Percentiles rank a stretch among this genome's conserved stretches.
These are phyloP conservation scores for Erynnis tages DNA, from an alignment of 2,888 invertebrate species.

Conservation along the genomic window DNA sequence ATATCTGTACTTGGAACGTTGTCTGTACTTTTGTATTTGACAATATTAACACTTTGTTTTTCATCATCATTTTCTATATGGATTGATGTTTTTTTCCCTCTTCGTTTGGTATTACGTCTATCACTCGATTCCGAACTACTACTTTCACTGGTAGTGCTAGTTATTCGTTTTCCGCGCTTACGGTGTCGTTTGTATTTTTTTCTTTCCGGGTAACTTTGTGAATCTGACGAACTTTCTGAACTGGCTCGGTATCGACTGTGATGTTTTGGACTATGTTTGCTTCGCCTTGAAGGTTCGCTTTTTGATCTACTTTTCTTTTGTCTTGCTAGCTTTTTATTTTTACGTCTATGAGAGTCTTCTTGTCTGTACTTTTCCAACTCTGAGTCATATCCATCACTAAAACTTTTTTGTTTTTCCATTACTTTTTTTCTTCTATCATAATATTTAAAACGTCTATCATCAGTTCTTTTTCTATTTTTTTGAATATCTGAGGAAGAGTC, in stretches of 20 bases:
- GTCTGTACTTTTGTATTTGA: constrained; percentile 63
- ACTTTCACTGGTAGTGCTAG: constrained; percentile 65
- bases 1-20: constrained; percentile 27
- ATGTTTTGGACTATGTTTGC: constrained; percentile 53
- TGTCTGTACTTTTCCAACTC: constrained; percentile 53
- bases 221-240: constrained; percentile 61
- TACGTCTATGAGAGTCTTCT: constrained; percentile 47
- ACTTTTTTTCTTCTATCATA: constrained; percentile 60
- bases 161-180: constrained; percentile 68
- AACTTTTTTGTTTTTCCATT: constrained; percentile 67
- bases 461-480: constrained; percentile 48
- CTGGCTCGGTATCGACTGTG: constrained; percentile 54
- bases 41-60: constrained; percentile 73
- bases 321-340: constrained; percentile 47
- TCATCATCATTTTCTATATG: constrained; percentile 68
- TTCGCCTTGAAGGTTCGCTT: constrained; percentile 68
- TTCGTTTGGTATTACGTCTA: constrained; percentile 64
- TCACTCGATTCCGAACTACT: constrained; percentile 72
- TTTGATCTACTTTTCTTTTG: constrained; percentile 68
- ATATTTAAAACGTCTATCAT: constrained; percentile 55
- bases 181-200: constrained; percentile 66
- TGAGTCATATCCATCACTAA: constrained; percentile 73
- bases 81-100: constrained; percentile 73
- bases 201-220: constrained; percentile 59
- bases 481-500: constrained; percentile 73